Conservation (phyloP, 2,797 vertebrate species). For the Falco rusticolus region DNA sequence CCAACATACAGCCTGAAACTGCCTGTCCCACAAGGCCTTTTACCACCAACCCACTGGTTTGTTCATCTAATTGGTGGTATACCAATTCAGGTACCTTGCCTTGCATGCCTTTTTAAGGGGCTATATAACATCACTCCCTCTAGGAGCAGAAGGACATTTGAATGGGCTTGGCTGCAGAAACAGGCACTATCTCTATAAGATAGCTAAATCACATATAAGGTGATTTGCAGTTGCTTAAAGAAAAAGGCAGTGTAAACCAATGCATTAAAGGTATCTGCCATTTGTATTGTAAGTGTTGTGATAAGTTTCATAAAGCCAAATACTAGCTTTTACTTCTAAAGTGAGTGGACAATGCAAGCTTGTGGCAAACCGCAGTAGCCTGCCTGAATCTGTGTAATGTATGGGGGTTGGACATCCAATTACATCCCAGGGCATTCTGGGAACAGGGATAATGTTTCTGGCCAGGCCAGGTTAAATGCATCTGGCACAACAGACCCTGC, state of each 20-base stretch:
- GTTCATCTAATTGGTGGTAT: too few species aligned
- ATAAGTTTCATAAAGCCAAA: constrained; percentile 40
- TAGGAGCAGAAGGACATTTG: background rate
- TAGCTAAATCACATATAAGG: background rate
- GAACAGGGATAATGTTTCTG: constrained; percentile 39
- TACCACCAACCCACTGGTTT: too few species aligned
- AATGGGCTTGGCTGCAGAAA: background rate
- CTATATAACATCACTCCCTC: background rate
- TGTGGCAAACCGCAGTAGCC: background rate
- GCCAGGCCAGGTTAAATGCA: constrained; percentile 49
- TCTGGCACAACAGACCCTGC: background rate
- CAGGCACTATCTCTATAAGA: background rate
- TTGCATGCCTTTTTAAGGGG: background rate
- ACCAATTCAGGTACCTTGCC: background rate
- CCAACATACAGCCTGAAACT: background rate
- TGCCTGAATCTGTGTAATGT: background rate
- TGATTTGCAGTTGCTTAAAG: constrained; percentile 42
- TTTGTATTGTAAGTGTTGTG: constrained; percentile 22
- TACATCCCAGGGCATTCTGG: constrained; percentile 43
- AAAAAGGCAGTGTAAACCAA: background rate
- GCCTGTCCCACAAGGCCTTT: background rate
- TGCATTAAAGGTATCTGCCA: constrained; percentile 15
- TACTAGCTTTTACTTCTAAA: background rate
- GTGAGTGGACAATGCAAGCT: constrained; percentile 31
- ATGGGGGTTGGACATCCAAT: constrained; percentile 32